phyloP scores from a whole-genome alignment of 1,140 invertebrate genomes.

The Meloidogyne hapla region DNA sequence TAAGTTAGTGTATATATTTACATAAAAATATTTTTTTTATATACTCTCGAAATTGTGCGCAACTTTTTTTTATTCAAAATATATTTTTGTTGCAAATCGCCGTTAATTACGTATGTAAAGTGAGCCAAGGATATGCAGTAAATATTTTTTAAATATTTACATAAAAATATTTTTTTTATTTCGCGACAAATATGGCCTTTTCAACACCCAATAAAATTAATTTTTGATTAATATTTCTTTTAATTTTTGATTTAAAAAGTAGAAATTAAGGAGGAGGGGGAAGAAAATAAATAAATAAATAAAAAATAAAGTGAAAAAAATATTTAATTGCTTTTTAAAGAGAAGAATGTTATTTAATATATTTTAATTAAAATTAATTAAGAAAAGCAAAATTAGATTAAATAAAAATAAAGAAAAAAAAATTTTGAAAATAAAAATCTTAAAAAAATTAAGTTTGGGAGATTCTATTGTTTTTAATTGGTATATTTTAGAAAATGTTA shows the following conservation, averaged over 20 bases:
- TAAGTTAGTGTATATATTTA: neutral
- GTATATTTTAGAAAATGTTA: too few relatives aligned
- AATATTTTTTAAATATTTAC: neutral
- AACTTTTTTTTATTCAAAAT: neutral
- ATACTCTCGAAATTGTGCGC: neutral
- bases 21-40: too few relatives aligned
- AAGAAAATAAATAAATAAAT: neutral
- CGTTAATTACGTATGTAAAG: neutral
- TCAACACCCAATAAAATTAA: neutral
- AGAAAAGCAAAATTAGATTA: too few relatives aligned
- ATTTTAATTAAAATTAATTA: too few relatives aligned
- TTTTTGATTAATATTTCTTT: slow-evolving; percentile 3
- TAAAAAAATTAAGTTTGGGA: too few relatives aligned
- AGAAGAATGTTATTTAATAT: too few relatives aligned
- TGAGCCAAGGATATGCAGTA: neutral
- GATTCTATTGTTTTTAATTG: too few relatives aligned
- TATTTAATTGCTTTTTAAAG: too few relatives aligned
- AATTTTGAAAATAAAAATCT: too few relatives aligned
- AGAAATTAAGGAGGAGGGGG: neutral
- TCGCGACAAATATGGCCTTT: neutral
- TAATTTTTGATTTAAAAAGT: neutral
- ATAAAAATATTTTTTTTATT: too few relatives aligned
- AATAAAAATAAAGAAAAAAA: too few relatives aligned
- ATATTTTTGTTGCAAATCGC: slow-evolving; percentile 5
- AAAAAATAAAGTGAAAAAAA: neutral